These are phyloP conservation scores for Coregonus suidteri DNA, from an alignment of 2,797 vertebrate genomes.

Conservation along the genomic window DNA sequence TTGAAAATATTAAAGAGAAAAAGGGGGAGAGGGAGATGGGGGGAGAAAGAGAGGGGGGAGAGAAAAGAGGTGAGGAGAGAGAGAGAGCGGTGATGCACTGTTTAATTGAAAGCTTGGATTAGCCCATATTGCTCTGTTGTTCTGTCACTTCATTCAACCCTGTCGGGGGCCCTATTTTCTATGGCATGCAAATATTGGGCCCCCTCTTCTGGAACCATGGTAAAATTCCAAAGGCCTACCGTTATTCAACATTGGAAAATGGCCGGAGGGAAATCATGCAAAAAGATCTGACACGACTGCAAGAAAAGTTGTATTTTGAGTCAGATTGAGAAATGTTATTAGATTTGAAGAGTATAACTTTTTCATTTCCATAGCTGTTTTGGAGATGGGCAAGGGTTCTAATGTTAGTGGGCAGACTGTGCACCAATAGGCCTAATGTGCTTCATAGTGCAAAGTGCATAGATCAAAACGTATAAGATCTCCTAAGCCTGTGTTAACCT, in stretches of 20 bases:
- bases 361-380: neutral
- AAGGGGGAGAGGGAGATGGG: neutral
- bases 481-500: no score
- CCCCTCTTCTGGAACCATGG: neutral
- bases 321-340: no score
- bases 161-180: neutral
- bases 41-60: no score
- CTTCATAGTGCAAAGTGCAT: neutral
- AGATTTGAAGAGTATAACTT: no score
- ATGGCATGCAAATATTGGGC: no score
- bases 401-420: neutral
- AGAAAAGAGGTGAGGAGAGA: neutral
- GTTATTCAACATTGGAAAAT: no score
- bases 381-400: neutral
- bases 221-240: no score
- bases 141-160: conserved; percentile 38
- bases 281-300: no score
- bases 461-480: no score
- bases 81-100: neutral
- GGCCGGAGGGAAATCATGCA: no score
- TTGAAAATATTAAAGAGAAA: neutral
- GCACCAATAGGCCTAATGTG: neutral
- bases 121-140: conserved; percentile 39
- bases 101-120: conserved; percentile 45
- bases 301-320: no score